Evolutionary conservation across 2,888 invertebrate species (phyloP).

Genomic region (Ochropleura plecta): DNA sequence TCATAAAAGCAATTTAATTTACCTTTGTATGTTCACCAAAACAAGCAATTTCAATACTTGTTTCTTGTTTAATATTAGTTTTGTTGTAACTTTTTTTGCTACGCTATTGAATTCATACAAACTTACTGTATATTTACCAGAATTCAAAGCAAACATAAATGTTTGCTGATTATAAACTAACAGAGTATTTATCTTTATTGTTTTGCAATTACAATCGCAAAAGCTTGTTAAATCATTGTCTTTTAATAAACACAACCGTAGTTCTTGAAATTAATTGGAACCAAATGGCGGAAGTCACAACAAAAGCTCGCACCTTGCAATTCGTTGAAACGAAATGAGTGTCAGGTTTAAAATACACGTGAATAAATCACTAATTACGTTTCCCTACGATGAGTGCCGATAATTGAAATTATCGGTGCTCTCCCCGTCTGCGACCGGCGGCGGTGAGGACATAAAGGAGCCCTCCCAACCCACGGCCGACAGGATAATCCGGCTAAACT

Average conservation of each 20-base stretch:
- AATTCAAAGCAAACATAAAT: neutral
- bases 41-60: constrained; percentile 27
- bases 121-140: neutral
- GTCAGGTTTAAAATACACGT: constrained; percentile 57
- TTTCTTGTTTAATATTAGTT: constrained; percentile 38
- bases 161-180: constrained; percentile 4
- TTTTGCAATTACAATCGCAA: neutral
- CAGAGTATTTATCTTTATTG: constrained; percentile 8
- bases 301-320: constrained; percentile 27
- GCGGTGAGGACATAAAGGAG: constrained; percentile 67
- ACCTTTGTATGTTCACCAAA: constrained; percentile 25
- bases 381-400: constrained; percentile 73
- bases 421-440: constrained; percentile 63
- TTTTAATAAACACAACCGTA: constrained; percentile 10
- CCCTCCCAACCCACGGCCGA: constrained; percentile 67
- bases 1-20: constrained; percentile 32
- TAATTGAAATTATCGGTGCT: constrained; percentile 77
- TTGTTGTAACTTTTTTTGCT: constrained; percentile 37
- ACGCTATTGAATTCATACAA: neutral
- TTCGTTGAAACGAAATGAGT: constrained; percentile 44
- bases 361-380: constrained; percentile 73
- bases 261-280: constrained; percentile 34
- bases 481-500: constrained; percentile 72
- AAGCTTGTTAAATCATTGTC: neutral
- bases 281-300: constrained; percentile 29